These are phyloP conservation scores for Scarus forsteni DNA, from an alignment of 2,797 vertebrate genomes.

Conservation along the genomic window DNA sequence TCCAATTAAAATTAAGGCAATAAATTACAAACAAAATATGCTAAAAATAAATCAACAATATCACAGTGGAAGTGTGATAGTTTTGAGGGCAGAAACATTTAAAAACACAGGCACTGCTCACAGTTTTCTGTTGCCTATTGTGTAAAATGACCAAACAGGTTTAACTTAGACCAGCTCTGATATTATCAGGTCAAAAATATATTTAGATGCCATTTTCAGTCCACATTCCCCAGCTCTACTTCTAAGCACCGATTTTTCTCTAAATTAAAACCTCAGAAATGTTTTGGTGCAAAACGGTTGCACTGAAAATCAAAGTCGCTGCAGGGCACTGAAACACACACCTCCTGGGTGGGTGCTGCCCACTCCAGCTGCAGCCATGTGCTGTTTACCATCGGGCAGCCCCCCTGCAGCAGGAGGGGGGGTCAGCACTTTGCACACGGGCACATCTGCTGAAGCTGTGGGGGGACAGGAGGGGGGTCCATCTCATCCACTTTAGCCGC, in stretches of 20 bases:
- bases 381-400: conserved; percentile 11
- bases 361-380: conserved; percentile 21
- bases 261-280: neutral
- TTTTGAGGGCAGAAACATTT: too few species aligned
- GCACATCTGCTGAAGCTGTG: conserved; percentile 43
- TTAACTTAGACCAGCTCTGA: too few species aligned
- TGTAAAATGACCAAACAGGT: too few species aligned
- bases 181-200: too few species aligned
- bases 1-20: too few species aligned
- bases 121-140: too few species aligned
- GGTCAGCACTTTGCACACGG: conserved; percentile 32
- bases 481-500: neutral
- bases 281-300: neutral
- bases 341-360: conserved; percentile 32
- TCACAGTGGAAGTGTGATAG: too few species aligned
- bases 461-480: neutral
- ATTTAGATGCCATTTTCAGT: too few species aligned
- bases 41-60: too few species aligned
- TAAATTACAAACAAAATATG: too few species aligned
- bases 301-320: conserved; percentile 9
- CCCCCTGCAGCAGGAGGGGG: conserved; percentile 38
- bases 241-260: neutral
- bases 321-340: neutral
- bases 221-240: too few species aligned
- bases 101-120: too few species aligned